Evolutionary conservation across 2,888 invertebrate species (phyloP).

Genomic region (Stenichneumon culpator): DNA sequence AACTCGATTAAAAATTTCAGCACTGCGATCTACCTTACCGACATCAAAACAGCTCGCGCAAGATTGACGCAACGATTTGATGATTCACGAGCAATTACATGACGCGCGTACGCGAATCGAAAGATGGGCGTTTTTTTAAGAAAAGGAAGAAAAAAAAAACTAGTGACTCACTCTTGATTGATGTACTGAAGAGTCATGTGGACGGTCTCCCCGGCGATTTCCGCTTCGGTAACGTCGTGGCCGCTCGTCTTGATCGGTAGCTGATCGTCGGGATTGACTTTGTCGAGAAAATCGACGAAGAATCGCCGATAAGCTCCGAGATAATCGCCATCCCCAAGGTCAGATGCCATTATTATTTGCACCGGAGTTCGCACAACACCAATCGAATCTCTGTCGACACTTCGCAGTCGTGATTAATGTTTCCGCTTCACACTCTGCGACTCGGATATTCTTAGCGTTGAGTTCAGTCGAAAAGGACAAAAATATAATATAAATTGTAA

Average conservation of each 20-base stretch:
- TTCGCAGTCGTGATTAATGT: not conserved
- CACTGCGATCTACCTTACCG: not conserved
- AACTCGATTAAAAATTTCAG: not conserved
- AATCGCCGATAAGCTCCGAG: slow-evolving; percentile 90
- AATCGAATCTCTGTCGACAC: not conserved
- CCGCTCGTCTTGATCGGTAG: slow-evolving; percentile 90
- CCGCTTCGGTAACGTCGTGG: slow-evolving; percentile 89
- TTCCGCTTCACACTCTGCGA: not conserved
- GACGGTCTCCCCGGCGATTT: slow-evolving; percentile 91
- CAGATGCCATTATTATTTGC: slow-evolving; percentile 74
- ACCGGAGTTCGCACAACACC: not conserved
- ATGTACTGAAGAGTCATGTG: slow-evolving; percentile 92
- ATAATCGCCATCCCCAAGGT: slow-evolving; percentile 88
- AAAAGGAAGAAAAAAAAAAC: not conserved
- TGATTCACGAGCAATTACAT: slow-evolving; percentile 6
- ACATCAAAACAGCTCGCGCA: not conserved
- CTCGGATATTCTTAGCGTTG: no score
- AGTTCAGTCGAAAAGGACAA: no score
- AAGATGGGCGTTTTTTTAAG: not conserved
- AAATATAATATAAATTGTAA: no score
- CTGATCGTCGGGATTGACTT: slow-evolving; percentile 90
- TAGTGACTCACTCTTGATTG: slow-evolving; percentile 89
- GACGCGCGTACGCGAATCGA: not conserved
- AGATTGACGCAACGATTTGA: not conserved
- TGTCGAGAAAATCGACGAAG: slow-evolving; percentile 90